These are phyloP conservation scores for Atethmia centrago DNA, from an alignment of 2,888 invertebrate genomes.

Conservation along the genomic window DNA sequence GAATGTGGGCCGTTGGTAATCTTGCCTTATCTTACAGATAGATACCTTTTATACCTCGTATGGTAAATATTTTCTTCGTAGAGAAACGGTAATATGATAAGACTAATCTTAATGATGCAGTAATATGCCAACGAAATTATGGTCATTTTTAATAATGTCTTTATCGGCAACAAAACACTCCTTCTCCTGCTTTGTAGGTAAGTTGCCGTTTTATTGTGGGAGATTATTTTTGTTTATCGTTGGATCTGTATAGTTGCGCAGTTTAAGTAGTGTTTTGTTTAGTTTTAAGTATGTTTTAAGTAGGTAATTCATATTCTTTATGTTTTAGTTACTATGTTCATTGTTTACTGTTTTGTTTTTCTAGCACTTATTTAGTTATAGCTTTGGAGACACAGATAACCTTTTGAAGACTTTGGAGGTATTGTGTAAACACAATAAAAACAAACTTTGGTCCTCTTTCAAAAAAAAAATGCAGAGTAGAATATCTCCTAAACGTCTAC, in stretches of 20 bases:
- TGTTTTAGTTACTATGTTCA: constrained; percentile 30
- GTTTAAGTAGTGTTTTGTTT: constrained; percentile 51
- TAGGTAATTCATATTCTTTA: constrained; percentile 49
- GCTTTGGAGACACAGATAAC: neutral
- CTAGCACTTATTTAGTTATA: neutral
- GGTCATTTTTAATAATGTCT: constrained; percentile 79
- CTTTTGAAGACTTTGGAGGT: neutral
- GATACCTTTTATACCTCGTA: constrained; percentile 75
- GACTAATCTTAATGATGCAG: constrained; percentile 82
- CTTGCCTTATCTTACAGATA: constrained; percentile 79
- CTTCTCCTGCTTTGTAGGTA: constrained; percentile 76
- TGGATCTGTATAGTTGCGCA: constrained; percentile 59
- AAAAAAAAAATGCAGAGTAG: neutral
- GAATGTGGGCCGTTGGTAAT: constrained; percentile 81
- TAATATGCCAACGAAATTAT: constrained; percentile 78
- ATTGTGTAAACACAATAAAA: neutral
- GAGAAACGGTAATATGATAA: constrained; percentile 81
- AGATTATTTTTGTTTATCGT: constrained; percentile 77
- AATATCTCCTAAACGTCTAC: neutral
- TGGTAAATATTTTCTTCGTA: constrained; percentile 80
- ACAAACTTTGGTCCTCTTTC: neutral
- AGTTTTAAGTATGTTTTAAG: constrained; percentile 48
- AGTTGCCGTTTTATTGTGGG: constrained; percentile 76
- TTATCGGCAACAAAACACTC: constrained; percentile 80
- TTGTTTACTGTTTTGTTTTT: constrained; percentile 24